phyloP scores from a whole-genome alignment of 2,797 vertebrate species.

The Tapirus indicus region DNA sequence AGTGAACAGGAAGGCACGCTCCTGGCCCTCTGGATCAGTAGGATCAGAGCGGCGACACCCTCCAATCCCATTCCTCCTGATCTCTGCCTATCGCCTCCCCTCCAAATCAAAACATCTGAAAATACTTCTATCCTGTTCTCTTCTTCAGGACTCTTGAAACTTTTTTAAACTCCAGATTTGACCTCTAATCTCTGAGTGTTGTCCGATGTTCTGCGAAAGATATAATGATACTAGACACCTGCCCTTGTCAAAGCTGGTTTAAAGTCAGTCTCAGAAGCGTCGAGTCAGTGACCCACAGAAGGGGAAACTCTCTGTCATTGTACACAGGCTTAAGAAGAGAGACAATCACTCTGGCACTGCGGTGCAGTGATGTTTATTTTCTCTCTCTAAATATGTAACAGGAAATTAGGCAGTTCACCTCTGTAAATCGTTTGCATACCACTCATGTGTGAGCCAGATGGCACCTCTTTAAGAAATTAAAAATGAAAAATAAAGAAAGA shows the following conservation, averaged over 20 bases:
- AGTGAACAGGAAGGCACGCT: not conserved
- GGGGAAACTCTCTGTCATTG: slow-evolving; percentile 68
- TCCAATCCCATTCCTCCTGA: not conserved
- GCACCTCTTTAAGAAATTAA: slow-evolving; percentile 84
- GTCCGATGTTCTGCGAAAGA: not conserved
- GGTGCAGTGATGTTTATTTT: slow-evolving; percentile 75
- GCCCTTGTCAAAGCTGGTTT: slow-evolving; percentile 40
- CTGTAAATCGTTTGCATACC: slow-evolving; percentile 76
- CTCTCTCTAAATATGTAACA: slow-evolving; percentile 72
- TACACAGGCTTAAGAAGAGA: slow-evolving; percentile 15
- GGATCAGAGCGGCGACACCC: accelerated
- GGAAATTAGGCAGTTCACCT: slow-evolving; percentile 86
- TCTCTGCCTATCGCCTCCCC: too few relatives aligned
- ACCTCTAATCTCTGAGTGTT: not conserved
- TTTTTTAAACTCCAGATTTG: not conserved
- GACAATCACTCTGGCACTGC: slow-evolving; percentile 27
- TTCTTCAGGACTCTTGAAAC: not conserved
- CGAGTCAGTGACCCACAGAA: slow-evolving; percentile 44
- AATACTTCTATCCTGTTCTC: not conserved
- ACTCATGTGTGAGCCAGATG: slow-evolving; percentile 84
- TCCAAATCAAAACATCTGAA: not conserved
- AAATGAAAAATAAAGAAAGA: slow-evolving; percentile 73
- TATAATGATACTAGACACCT: not conserved
- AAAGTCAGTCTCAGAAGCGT: slow-evolving; percentile 51
- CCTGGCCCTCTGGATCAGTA: not conserved